These are phyloP conservation scores for Apotomis turbidana DNA, from an alignment of 2,888 invertebrate species.

Conservation along the genomic window DNA sequence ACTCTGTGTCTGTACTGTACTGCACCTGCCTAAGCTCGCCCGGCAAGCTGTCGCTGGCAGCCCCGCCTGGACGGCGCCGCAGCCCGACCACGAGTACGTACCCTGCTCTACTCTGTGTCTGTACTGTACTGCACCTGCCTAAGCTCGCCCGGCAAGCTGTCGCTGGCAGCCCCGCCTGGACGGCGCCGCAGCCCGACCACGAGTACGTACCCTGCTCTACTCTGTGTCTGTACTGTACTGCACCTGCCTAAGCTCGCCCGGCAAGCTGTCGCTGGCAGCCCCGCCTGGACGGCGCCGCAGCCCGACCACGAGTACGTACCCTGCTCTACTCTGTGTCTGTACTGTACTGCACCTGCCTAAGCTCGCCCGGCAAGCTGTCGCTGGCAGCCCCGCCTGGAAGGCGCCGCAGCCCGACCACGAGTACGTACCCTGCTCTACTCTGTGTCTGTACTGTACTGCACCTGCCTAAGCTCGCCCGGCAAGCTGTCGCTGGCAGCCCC, in stretches of 20 bases:
- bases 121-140: no score
- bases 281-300: conserved; percentile 88
- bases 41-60: conserved; percentile 58
- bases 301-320: conserved; percentile 41
- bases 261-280: conserved; percentile 62
- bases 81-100: conserved; percentile 42
- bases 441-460: conserved; percentile 36
- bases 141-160: conserved; percentile 51
- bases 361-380: conserved; percentile 51
- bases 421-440: background rate
- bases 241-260: conserved; percentile 47
- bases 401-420: no score
- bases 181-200: conserved; percentile 54
- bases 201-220: conserved; percentile 3
- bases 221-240: conserved; percentile 11
- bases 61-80: conserved; percentile 89
- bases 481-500: conserved; percentile 69
- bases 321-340: conserved; percentile 15
- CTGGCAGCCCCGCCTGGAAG: no score
- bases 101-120: conserved; percentile 13
- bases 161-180: conserved; percentile 89
- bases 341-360: no score
- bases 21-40: conserved; percentile 44
- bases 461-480: conserved; percentile 49
- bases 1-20: conserved; percentile 14